phyloP scores from a whole-genome alignment of 1,140 invertebrate species.

The Luehdorfia chinensis region DNA sequence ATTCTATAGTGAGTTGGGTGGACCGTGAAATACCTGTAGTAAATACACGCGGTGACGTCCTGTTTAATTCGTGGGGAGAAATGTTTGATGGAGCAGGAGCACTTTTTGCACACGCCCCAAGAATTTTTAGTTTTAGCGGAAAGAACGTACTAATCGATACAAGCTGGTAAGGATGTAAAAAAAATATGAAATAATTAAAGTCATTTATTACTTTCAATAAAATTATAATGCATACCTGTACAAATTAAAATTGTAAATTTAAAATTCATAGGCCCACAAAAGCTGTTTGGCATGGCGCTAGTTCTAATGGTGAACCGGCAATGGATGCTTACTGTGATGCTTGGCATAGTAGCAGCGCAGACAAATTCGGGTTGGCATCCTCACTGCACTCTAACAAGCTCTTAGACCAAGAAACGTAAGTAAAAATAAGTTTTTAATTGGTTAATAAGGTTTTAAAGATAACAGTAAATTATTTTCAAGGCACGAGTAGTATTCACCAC shows the following conservation, averaged over 20 bases:
- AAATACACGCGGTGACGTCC: constrained; percentile 92
- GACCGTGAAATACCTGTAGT: constrained; percentile 94
- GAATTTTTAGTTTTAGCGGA: constrained; percentile 96
- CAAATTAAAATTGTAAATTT: too few relatives aligned
- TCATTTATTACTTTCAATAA: background rate
- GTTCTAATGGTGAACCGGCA: constrained; percentile 87
- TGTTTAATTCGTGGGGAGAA: constrained; percentile 96
- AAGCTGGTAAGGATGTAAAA: constrained; percentile 85
- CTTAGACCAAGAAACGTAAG: constrained; percentile 84
- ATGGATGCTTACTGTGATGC: constrained; percentile 94
- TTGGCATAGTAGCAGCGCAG: constrained; percentile 89
- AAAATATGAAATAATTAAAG: too few relatives aligned
- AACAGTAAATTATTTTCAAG: too few relatives aligned
- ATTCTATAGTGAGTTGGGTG: constrained; percentile 91
- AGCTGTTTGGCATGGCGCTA: constrained; percentile 95
- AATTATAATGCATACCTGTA: too few relatives aligned
- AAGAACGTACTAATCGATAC: constrained; percentile 93
- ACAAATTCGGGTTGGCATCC: constrained; percentile 90
- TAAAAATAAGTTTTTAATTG: constrained; percentile 21
- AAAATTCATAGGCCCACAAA: constrained; percentile 87
- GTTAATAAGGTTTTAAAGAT: too few relatives aligned
- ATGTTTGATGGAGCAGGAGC: constrained; percentile 92
- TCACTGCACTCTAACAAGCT: constrained; percentile 87
- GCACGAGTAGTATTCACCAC: too few relatives aligned
- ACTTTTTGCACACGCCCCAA: constrained; percentile 89